phyloP scores from a whole-genome alignment of 2,888 invertebrate species.

The Drosophila tripunctata region DNA sequence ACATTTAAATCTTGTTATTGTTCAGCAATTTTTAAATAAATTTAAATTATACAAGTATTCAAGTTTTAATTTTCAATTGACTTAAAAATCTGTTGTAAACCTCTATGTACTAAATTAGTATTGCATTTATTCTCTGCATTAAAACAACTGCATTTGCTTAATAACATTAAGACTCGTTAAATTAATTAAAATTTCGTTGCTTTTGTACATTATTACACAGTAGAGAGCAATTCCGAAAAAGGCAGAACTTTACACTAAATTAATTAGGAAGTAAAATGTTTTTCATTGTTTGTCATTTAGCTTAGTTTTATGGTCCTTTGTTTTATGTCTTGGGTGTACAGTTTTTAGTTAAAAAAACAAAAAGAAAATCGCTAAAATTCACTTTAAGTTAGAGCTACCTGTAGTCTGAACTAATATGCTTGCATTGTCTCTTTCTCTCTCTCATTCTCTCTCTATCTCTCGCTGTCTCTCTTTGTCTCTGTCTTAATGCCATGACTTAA shows the following conservation, averaged over 20 bases:
- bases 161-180: too few relatives aligned
- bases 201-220: neutral
- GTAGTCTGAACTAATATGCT: neutral
- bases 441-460: neutral
- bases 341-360: neutral
- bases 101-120: too few relatives aligned
- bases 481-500: constrained; percentile 9
- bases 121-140: too few relatives aligned
- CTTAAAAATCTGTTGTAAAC: too few relatives aligned
- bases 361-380: neutral
- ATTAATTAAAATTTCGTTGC: neutral
- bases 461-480: neutral
- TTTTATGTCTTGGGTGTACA: neutral
- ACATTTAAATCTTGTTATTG: too few relatives aligned
- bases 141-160: too few relatives aligned
- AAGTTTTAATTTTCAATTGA: too few relatives aligned
- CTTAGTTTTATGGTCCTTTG: neutral
- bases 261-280: too few relatives aligned
- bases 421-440: neutral
- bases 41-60: too few relatives aligned
- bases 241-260: neutral
- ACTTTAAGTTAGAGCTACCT: neutral
- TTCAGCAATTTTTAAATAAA: too few relatives aligned
- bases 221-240: neutral
- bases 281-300: neutral